Evolutionary conservation across 1,140 invertebrate species (phyloP).

Genomic region (Cotesia typhae): DNA sequence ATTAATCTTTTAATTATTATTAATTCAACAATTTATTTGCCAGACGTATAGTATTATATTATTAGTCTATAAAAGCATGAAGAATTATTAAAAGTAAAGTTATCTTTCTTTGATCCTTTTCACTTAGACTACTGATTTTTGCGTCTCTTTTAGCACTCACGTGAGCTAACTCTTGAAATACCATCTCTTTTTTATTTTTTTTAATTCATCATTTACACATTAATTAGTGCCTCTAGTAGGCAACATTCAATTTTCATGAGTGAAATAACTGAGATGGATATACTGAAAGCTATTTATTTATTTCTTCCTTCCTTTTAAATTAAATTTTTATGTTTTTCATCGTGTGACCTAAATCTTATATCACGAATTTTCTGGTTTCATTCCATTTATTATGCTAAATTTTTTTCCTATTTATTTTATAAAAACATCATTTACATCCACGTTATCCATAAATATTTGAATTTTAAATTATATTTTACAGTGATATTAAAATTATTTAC

Average conservation of each 20-base stretch:
- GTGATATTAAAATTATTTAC: too few species aligned
- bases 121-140: slow-evolving; percentile 31
- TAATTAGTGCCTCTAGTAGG: slow-evolving; percentile 48
- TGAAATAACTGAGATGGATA: slow-evolving; percentile 27
- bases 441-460: too few species aligned
- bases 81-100: not conserved
- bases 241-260: slow-evolving; percentile 31
- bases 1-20: too few species aligned
- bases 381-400: not conserved
- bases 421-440: too few species aligned
- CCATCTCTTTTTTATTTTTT: slow-evolving; percentile 26
- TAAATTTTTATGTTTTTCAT: not conserved
- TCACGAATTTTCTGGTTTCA: not conserved
- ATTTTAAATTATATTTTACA: too few species aligned
- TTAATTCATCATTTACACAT: slow-evolving; percentile 52
- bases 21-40: too few species aligned
- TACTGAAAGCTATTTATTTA: slow-evolving; percentile 12
- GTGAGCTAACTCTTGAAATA: slow-evolving; percentile 30
- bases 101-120: slow-evolving; percentile 4
- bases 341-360: slow-evolving; percentile 20
- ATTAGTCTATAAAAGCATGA: not conserved
- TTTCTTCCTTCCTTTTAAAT: slow-evolving; percentile 20
- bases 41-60: slow-evolving; percentile 40
- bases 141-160: slow-evolving; percentile 44
- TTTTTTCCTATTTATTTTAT: not conserved